Evolutionary conservation across 2,797 vertebrate species (phyloP), one percentile per base, ranked within the genome.

Genomic region (Ibycter americanus): DNA sequence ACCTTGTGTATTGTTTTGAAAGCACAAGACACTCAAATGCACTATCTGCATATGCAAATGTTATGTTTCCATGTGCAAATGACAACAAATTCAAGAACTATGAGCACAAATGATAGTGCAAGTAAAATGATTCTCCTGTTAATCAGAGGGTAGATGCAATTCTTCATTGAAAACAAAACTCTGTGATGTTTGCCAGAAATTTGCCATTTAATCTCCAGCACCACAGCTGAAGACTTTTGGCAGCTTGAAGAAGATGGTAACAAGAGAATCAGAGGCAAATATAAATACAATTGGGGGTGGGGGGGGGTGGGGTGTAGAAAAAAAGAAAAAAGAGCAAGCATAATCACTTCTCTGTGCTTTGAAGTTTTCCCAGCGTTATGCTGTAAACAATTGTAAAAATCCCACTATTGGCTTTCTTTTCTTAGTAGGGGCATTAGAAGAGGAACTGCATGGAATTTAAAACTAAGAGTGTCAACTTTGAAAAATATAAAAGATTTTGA

Each of bases 271-370:
- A 74, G 58, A 84, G n/a, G 42, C 74, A 94, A 95, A 84, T 76
- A 84, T n/a, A 82, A 93, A 94, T 86, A 89, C 19, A 67, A 62
- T 70, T 76, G 8, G 17, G 12, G 17, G 6, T 12, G 6, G 4
- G 5, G 3, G 4, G 0, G 0, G 17, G 6, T 12, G 6, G 4
- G 5, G 3, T 3, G 0, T 0, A 7, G 22, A 15, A 21, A 65
- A 22, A 36, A 29, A 22, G 7, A 31, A 27, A 44, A 42, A 47
- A 56, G 52, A 58, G 3, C 34, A 88, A 90, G 31, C 6, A 76
- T 29, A 78, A 86, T 83, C 9, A 88, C n/a, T 90, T 90, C 38
- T 74, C 61, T 65, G 29, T 25, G 29, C 44, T 91, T 76, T 83
- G 87, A 91, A 59, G 80, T 94, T 76, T 58, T 73, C 70, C 70